These are phyloP conservation scores for Lutraria lutraria DNA, from an alignment of 2,888 invertebrate genomes.

Conservation along the genomic window DNA sequence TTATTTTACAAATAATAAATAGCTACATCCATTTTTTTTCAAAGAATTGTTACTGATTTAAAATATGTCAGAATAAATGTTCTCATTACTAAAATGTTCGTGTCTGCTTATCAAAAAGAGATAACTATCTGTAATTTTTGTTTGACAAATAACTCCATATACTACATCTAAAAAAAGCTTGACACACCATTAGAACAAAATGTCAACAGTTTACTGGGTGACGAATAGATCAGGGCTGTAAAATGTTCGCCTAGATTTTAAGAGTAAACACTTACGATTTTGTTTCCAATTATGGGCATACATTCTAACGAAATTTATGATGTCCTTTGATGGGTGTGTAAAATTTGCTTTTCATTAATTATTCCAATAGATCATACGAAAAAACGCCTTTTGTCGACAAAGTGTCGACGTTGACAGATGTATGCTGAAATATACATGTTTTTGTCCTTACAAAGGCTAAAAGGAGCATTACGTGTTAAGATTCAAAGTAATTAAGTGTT, in stretches of 20 bases:
- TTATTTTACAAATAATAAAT: no score
- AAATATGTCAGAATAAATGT: no score
- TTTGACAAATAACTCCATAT: neutral
- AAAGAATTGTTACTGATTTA: no score
- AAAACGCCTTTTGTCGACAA: neutral
- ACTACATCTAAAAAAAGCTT: no score
- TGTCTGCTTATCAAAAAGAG: neutral
- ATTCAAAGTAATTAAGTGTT: neutral
- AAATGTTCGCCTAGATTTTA: neutral
- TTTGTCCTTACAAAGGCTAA: neutral
- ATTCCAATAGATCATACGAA: neutral
- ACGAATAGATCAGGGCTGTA: neutral
- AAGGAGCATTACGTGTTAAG: neutral
- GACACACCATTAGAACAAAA: neutral
- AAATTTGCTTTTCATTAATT: neutral
- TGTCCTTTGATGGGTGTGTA: neutral
- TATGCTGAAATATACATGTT: neutral
- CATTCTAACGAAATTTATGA: neutral
- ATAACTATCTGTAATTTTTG: neutral
- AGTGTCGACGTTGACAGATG: neutral
- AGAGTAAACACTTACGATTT: neutral
- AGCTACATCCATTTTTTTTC: no score
- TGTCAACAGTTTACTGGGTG: neutral
- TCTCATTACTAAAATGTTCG: neutral
- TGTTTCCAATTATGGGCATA: neutral